Evolutionary conservation across 2,797 vertebrate genomes (phyloP), one percentile per base, ranked within the genome.

Genomic region (Pachyuromys duprasi): DNA sequence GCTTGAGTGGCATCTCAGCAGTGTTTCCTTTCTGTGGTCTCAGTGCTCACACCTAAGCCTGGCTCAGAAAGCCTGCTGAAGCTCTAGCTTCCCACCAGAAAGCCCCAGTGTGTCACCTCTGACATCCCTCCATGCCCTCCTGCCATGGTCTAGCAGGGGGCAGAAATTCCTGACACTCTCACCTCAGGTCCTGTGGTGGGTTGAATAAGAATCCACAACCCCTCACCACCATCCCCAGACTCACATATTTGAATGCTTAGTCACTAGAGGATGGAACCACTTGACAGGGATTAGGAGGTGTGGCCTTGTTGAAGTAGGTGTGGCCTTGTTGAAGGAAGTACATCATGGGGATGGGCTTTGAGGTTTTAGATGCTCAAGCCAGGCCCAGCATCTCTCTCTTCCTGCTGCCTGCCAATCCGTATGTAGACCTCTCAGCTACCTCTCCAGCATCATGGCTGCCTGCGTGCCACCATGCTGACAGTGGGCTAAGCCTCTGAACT

Each of bases 41-140:
- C 36, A 3, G 5, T 53, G 28, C 76, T n/a, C 36, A 55, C 45
- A 33, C 28, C 70, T 15, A 75, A 75, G 13, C 9, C 24, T 0
- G 18, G 45, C 11, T 36, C 11, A 39, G 26, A 45, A 49, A 12
- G 20, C 14, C 70, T 3, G 0, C 69, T 13, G 4, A 0, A 45
- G 3, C 3, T 79, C 42, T n/a, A 69, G 55, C 62, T 78, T n/a
- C 55, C 49, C 18, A 67, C 26, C 45, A 39, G 39, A 67, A 74
- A 39, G 6, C 14, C 14, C 24, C 5, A 15, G 65, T 3, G 49
- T 60, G 89, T 53, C 82, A 24, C 12, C 42, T 60, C 24, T 63
- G 33, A 6, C 17, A 4, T n/a, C 2, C 0, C 31, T 49, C 18
- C 17, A 4, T n/a, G 1, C 0, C 53, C 26, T 49, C 18, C 67